phyloP scores from a whole-genome alignment of 2,113 vertebrate genomes.

The Dicentrarchus labrax region DNA sequence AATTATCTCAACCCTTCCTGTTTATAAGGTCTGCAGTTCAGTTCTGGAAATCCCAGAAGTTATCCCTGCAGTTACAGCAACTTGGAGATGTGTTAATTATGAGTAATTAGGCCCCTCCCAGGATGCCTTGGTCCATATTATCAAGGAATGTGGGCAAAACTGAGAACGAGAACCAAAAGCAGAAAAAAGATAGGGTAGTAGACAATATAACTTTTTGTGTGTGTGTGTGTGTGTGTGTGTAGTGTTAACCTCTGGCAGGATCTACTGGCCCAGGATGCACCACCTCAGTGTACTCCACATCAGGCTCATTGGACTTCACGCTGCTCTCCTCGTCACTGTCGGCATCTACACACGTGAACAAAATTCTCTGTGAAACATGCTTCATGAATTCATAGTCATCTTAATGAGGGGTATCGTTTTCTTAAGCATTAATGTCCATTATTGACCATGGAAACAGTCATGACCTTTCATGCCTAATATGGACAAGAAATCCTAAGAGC shows the following conservation, averaged over 20 bases:
- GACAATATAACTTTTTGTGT: background rate
- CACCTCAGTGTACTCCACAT: constrained; percentile 86
- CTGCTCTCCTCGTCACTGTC: constrained; percentile 72
- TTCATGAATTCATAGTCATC: background rate
- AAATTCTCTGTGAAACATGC: background rate
- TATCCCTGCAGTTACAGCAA: constrained; percentile 27
- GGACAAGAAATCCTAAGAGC: background rate
- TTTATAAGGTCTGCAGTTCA: constrained; percentile 68
- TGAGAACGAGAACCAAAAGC: background rate
- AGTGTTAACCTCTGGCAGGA: constrained; percentile 68
- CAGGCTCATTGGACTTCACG: constrained; percentile 62
- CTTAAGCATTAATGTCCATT: background rate
- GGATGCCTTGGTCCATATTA: constrained; percentile 64
- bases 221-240: background rate
- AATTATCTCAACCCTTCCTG: constrained; percentile 83
- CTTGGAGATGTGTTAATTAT: constrained; percentile 69
- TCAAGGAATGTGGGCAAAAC: constrained; percentile 68
- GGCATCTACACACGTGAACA: constrained; percentile 32
- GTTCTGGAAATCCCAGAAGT: constrained; percentile 60
- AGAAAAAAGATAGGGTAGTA: background rate
- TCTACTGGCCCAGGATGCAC: constrained; percentile 75
- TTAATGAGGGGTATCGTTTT: background rate
- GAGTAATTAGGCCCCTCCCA: constrained; percentile 80
- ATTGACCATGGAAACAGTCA: background rate
- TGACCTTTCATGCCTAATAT: background rate